Evolutionary conservation across 2,113 vertebrate species (phyloP), one percentile per base, ranked within the genome.

Genomic region (Tetrax tetrax): DNA sequence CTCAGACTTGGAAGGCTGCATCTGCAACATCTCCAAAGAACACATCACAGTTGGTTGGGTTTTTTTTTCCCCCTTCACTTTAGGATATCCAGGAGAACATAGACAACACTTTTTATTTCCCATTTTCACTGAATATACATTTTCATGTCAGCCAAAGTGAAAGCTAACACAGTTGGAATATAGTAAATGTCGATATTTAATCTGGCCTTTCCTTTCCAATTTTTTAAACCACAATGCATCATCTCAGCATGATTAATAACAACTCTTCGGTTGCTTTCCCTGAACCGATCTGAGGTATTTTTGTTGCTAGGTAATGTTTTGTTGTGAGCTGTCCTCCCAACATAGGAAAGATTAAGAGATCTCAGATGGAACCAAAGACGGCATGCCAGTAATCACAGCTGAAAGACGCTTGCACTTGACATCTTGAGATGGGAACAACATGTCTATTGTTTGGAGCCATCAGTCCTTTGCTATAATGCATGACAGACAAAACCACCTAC

Each of bases 171-270:
- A 92, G 91, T 72, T 95, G 88, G 94, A 95, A 83, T 69, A 94
- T 31, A 85, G 71, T 84, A 95, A 97, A 95, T 88, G 94, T 96
- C 95, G 96, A 77, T 95, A 97, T 97, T 97, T 97, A 98, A 96
- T 97, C 87, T 93, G 93, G 66, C 48, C 81, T 96, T 96, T 95
- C 93, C 87, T 89, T 96, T 88, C 88, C 92, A 90, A 64, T 95
- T 95, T 94, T 95, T 94, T 75, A 92, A 97, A 91, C 89, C 79
- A 91, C 89, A 97, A 74, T 71, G 91, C 69, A 88, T 94, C 87
- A 92, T 92, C 89, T 83, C 95, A 94, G 90, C 75, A 19, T 92
- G 95, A 97, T 96, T 94, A 94, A 95, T 91, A 95, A 77, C 86
- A 89, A 71, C 89, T 87, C 61, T 61, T 87, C 72, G 69, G 54